Evolutionary conservation across 2,113 vertebrate species (phyloP).

Genomic region (Ammodytes marinus): DNA sequence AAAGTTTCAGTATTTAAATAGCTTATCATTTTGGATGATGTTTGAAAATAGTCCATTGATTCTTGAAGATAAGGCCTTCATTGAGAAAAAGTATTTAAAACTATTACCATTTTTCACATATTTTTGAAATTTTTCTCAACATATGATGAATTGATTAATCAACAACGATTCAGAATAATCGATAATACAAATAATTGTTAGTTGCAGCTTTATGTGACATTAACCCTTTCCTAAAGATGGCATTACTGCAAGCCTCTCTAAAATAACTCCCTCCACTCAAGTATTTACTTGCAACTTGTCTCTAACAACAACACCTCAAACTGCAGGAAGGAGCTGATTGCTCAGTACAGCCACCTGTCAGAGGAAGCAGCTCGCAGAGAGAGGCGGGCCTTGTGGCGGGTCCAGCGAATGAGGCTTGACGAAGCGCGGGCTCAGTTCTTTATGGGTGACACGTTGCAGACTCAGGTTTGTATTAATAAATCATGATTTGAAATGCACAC

Average conservation of each 20-base stretch:
- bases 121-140: no score
- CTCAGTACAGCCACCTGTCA: constrained; percentile 92
- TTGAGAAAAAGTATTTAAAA: background rate
- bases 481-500: constrained; percentile 4
- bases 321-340: constrained; percentile 93
- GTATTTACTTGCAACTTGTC: background rate
- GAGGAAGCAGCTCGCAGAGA: constrained; percentile 93
- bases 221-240: background rate
- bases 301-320: constrained; percentile 12
- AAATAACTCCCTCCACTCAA: background rate
- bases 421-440: constrained; percentile 88
- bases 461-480: constrained; percentile 81
- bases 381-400: constrained; percentile 91
- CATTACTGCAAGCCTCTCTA: background rate
- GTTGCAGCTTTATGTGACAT: background rate
- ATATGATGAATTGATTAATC: background rate
- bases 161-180: background rate
- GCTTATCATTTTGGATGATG: constrained; percentile 1
- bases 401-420: constrained; percentile 89
- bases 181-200: background rate
- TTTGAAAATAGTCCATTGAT: background rate
- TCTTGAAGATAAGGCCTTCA: background rate
- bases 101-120: no score
- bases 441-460: constrained; percentile 79
- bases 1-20: constrained; percentile 12